These are phyloP conservation scores for Rhaphigaster nebulosa DNA, from an alignment of 2,888 invertebrate species.

Conservation along the genomic window DNA sequence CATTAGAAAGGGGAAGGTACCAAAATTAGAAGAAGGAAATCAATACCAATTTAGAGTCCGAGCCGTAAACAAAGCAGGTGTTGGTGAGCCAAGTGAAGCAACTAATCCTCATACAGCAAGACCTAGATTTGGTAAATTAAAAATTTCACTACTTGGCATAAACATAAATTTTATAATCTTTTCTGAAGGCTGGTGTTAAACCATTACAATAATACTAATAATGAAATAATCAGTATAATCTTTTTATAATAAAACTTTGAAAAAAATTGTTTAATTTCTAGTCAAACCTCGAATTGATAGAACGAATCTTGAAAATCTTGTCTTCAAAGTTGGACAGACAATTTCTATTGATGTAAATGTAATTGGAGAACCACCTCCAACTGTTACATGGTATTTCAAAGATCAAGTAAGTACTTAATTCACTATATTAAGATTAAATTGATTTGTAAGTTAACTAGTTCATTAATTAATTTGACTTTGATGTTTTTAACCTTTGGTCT, in stretches of 20 bases:
- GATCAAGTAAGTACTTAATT: slow-evolving; percentile 70
- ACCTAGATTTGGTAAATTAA: slow-evolving; percentile 83
- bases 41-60: slow-evolving; percentile 95
- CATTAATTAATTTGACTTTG: not conserved
- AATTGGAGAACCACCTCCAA: slow-evolving; percentile 94
- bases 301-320: slow-evolving; percentile 85
- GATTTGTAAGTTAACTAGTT: not conserved
- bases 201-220: not conserved
- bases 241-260: not conserved
- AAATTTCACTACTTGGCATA: not conserved
- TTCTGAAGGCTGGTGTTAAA: not conserved
- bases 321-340: slow-evolving; percentile 90
- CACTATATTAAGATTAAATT: not conserved
- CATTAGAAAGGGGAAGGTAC: slow-evolving; percentile 87
- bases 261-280: slow-evolving; percentile 69
- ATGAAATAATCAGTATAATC: not conserved
- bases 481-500: not conserved
- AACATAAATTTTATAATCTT: not conserved
- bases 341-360: slow-evolving; percentile 90
- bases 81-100: slow-evolving; percentile 91
- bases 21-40: slow-evolving; percentile 91
- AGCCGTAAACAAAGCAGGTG: slow-evolving; percentile 97
- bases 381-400: slow-evolving; percentile 89
- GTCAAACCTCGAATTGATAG: slow-evolving; percentile 96
- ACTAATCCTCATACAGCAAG: slow-evolving; percentile 94